Evolutionary conservation across 2,888 invertebrate species (phyloP), one percentile per base, ranked within the genome.

Genomic region (Acleris cristana): DNA sequence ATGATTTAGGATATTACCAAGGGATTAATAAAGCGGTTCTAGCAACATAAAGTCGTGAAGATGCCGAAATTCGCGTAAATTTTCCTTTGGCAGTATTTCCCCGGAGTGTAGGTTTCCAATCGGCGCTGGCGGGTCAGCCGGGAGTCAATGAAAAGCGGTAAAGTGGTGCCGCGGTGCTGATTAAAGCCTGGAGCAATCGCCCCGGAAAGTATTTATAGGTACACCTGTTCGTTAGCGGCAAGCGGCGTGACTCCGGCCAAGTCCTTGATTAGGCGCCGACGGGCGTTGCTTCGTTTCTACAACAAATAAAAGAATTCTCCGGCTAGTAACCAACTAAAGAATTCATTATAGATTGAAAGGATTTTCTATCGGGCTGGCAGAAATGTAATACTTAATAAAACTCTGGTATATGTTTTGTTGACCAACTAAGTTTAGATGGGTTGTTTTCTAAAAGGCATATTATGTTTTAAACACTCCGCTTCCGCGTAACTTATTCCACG

Each of bases 131-230:
- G 78, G 91, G 91, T 90, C 90, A 90, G 89, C 77, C 79, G 86
- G 82, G 88, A 90, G 90, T 89, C 90, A 89, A 91, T 92, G 90
- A 88, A 91, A 89, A 88, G 87, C 87, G 89, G 90, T 90, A 90
- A 90, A 91, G 87, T 89, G 90, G 87, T 88, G 85, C 87, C 85
- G 86, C 79, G 83, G 87, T 82, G 89, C 90, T 92, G 92, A 92
- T 92, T 92, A 92, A 92, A 91, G 90, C 92, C 92, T 88, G 88
- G 80, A 92, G 92, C 91, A 91, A 92, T 92, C 89, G 87, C 88
- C 87, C 82, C 87, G 89, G 88, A 89, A 90, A 91, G 90, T 92
- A 92, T 92, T 92, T 92, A 92, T 92, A 90, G 90, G 90, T 91
- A 88, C 91, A 92, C 91, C 91, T 92, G 92, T 90, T 92, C 92